Evolutionary conservation across 2,113 vertebrate genomes (phyloP).

Genomic region (Macaca nemestrina): DNA sequence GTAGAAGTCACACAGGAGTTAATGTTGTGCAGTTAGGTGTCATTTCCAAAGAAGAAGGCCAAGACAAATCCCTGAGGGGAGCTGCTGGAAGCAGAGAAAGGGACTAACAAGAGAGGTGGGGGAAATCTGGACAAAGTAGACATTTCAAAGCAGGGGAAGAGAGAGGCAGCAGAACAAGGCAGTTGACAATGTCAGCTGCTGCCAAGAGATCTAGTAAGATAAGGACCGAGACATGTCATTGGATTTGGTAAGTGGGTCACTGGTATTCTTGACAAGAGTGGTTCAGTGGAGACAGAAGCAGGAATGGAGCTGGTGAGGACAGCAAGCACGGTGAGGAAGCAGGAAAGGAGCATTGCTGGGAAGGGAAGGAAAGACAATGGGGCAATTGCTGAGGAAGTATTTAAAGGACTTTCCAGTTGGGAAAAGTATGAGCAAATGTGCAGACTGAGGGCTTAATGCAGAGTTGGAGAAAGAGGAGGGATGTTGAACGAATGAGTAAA

Average conservation of each 20-base stretch:
- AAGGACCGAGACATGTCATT: background rate
- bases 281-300: background rate
- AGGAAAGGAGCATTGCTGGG: background rate
- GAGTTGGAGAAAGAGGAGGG: background rate
- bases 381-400: background rate
- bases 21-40: background rate
- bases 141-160: background rate
- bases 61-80: background rate
- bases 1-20: background rate
- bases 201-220: background rate
- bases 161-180: background rate
- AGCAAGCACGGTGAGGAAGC: background rate
- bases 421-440: background rate
- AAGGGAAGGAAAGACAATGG: background rate
- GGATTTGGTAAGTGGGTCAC: background rate
- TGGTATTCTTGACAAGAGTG: background rate
- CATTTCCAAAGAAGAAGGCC: background rate
- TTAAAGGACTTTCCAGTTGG: background rate
- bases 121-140: background rate
- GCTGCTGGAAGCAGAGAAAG: background rate
- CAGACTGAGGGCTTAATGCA: background rate
- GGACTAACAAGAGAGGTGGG: background rate
- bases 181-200: background rate
- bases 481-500: background rate
- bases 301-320: background rate